Evolutionary conservation across 2,113 vertebrate species (phyloP).

Genomic region (Cacatua alba): DNA sequence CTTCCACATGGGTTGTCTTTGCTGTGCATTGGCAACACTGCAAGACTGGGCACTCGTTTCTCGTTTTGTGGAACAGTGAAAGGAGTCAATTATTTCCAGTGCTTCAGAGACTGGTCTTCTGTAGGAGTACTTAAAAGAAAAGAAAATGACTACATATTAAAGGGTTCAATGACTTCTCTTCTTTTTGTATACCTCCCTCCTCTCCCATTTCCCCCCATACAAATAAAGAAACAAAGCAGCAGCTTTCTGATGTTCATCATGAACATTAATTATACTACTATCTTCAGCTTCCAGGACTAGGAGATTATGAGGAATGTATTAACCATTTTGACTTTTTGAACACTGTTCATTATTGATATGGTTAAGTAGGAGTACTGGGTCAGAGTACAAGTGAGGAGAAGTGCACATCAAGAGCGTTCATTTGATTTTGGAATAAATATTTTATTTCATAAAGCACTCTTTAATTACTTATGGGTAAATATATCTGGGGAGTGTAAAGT

Average conservation of each 20-base stretch:
- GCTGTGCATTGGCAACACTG: not conserved
- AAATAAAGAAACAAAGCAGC: slow-evolving; percentile 52
- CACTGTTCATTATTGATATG: slow-evolving; percentile 49
- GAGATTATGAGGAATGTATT: slow-evolving; percentile 46
- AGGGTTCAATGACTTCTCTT: not conserved
- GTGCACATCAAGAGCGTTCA: not conserved
- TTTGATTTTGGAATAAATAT: slow-evolving; percentile 34
- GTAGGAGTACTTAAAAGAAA: not conserved
- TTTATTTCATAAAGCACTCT: not conserved
- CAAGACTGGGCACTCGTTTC: not conserved
- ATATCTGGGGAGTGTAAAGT: not conserved
- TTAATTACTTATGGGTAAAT: not conserved
- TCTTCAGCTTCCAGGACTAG: slow-evolving; percentile 63
- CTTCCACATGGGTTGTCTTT: slow-evolving; percentile 36
- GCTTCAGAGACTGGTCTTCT: slow-evolving; percentile 20
- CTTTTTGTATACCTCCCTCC: not conserved
- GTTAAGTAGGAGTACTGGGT: slow-evolving; percentile 57
- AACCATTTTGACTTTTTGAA: slow-evolving; percentile 52
- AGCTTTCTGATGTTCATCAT: slow-evolving; percentile 49
- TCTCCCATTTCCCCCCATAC: accelerated
- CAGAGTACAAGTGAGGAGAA: slow-evolving; percentile 25
- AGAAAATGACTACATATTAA: not conserved
- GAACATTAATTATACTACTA: slow-evolving; percentile 60
- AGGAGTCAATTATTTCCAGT: slow-evolving; percentile 38
- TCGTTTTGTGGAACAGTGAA: not conserved